Conservation (phyloP, 2,797 vertebrate genomes). For the Enteromius thamalakanensis region DNA sequence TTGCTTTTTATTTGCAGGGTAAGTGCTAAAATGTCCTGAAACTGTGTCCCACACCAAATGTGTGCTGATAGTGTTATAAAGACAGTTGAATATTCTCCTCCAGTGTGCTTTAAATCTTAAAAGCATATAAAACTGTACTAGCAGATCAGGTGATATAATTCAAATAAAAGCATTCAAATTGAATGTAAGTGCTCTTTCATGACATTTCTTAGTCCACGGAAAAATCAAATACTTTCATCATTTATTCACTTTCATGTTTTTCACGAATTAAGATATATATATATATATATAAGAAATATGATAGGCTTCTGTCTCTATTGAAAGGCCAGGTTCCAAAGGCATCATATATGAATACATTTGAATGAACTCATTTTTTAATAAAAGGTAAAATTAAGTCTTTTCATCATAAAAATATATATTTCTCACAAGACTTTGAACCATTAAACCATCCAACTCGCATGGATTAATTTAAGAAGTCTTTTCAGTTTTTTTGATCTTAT, state of each 20-base stretch:
- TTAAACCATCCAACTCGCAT: not conserved
- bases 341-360: not conserved
- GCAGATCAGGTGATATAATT: not conserved
- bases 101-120: not conserved
- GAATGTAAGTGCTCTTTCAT: not conserved
- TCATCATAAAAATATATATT: not conserved
- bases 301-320: not conserved
- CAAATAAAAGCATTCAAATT: not conserved
- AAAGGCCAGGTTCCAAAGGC: not conserved
- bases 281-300: not conserved
- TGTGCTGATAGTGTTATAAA: not conserved
- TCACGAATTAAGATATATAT: too few species aligned
- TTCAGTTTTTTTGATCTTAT: not conserved
- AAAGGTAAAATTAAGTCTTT: not conserved
- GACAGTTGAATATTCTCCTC: not conserved
- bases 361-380: not conserved
- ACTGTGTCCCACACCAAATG: not conserved
- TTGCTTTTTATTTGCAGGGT: not conserved
- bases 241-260: not conserved
- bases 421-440: not conserved
- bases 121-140: not conserved
- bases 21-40: not conserved
- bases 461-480: not conserved
- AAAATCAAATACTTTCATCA: not conserved
- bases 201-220: not conserved